Conservation (phyloP, 2,113 vertebrate species). For the Pongo pygmaeus region DNA sequence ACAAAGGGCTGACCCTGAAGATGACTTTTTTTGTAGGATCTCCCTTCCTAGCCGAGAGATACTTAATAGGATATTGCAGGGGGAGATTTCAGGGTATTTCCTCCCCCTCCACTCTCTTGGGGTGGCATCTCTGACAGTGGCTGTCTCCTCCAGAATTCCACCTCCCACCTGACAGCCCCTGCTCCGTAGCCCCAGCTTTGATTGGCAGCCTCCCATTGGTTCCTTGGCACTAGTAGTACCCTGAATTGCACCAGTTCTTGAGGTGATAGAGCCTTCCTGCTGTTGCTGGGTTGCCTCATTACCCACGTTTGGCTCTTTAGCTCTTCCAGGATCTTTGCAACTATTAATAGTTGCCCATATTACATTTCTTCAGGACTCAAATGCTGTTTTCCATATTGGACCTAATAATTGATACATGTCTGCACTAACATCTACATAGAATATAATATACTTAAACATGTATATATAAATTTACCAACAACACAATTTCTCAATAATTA, state of each 20-base stretch:
- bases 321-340: neutral
- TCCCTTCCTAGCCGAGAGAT: neutral
- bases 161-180: neutral
- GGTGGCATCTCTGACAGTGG: neutral
- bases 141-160: neutral
- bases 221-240: neutral
- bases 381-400: neutral
- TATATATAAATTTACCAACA: neutral
- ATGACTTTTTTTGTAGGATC: neutral
- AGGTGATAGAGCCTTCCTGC: neutral
- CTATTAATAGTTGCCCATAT: neutral
- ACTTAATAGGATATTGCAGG: neutral
- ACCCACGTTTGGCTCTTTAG: neutral
- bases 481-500: neutral
- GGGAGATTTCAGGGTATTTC: neutral
- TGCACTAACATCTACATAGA: neutral
- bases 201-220: neutral
- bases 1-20: neutral
- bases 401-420: neutral
- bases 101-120: neutral
- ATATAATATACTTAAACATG: neutral
- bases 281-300: neutral
- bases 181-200: neutral
- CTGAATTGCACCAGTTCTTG: neutral
- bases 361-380: neutral